Conservation (phyloP, 2,888 invertebrate genomes). For the Drosophila seclusa region DNA sequence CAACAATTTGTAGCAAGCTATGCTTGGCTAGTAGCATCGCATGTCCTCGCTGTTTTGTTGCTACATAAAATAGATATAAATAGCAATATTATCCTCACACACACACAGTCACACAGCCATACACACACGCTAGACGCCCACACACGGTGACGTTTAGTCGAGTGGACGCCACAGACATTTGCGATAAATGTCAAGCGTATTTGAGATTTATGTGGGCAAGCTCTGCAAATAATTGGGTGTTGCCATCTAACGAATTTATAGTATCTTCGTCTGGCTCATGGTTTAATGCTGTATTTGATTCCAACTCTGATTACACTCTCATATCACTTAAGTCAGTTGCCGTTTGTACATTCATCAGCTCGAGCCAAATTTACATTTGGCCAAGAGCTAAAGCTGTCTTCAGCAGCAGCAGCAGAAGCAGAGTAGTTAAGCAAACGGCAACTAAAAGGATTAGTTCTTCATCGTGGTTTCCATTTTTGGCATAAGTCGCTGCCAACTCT, state of each 20-base stretch:
- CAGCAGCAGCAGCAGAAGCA: background rate
- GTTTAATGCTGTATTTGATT: slow-evolving; percentile 2
- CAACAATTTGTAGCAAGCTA: slow-evolving; percentile 65
- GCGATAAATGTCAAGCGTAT: slow-evolving; percentile 71
- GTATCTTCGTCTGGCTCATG: slow-evolving; percentile 12
- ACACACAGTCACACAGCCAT: background rate
- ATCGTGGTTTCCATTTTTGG: slow-evolving; percentile 32
- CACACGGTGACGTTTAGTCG: slow-evolving; percentile 18
- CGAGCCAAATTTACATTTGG: slow-evolving; percentile 60
- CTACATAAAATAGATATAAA: slow-evolving; percentile 61
- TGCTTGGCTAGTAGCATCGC: slow-evolving; percentile 51
- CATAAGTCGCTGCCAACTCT: slow-evolving; percentile 23
- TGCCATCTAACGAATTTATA: slow-evolving; percentile 52
- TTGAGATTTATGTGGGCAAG: slow-evolving; percentile 65
- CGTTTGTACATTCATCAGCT: slow-evolving; percentile 36
- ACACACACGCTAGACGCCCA: background rate
- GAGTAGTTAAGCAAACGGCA: slow-evolving; percentile 42
- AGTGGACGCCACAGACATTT: slow-evolving; percentile 56
- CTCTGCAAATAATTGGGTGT: slow-evolving; percentile 63
- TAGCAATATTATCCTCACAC: slow-evolving; percentile 28
- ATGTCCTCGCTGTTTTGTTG: slow-evolving; percentile 31
- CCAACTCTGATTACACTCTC: slow-evolving; percentile 7
- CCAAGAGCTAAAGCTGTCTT: slow-evolving; percentile 15
- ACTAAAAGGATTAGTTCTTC: slow-evolving; percentile 65
- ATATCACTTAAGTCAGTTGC: slow-evolving; percentile 27